Evolutionary conservation across 1,140 invertebrate species (phyloP), one percentile per base, ranked within the genome.

Genomic region (Bactericera cockerelli): DNA sequence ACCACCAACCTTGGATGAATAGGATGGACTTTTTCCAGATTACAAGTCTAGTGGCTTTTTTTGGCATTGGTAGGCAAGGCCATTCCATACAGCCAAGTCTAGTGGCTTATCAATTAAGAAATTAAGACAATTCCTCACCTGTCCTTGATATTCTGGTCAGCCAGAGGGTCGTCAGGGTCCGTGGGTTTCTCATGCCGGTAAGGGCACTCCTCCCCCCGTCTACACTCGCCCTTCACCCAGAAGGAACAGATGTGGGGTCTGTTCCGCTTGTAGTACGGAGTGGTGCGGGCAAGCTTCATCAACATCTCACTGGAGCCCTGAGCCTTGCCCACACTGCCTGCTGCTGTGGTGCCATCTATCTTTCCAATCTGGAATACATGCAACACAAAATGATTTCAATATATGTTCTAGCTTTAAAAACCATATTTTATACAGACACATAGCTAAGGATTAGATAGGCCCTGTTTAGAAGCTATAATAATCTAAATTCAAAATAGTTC

Each of bases 171-270:
- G 75, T 99, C 97, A 1, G 96, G 96, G 76, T 99, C 96, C 19
- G 93, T 98, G 1, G 97, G 97, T 68, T 97, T 98, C 70, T 99
- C 97, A 69, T 99, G 97, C 21, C 97, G 79, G 71, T 99, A 99
- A 0, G 97, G 97, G 76, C 97, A 99, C 70, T 99, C 97, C 75
- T 99, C 96, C 14, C 97, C 97, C 72, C 97, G 77, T 69, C 95
- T 87, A 72, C 97, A 99, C 72, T 99, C 96, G 1, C 96, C 97
- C 76, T 99, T 99, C 0, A 99, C 95, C 93, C 95, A 99, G 72
- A 99, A 99, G 0, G 94, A 98, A 73, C 97, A 99, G 49, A 99
- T 97, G 72, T 99, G 97, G 0, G 97, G 95, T 64, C 93, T 77
- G 70, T 99, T 99, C 55, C 97, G 75, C 69, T 99, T 98, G 68